phyloP scores from a whole-genome alignment of 2,113 vertebrate genomes.

The Siniperca knerii region DNA sequence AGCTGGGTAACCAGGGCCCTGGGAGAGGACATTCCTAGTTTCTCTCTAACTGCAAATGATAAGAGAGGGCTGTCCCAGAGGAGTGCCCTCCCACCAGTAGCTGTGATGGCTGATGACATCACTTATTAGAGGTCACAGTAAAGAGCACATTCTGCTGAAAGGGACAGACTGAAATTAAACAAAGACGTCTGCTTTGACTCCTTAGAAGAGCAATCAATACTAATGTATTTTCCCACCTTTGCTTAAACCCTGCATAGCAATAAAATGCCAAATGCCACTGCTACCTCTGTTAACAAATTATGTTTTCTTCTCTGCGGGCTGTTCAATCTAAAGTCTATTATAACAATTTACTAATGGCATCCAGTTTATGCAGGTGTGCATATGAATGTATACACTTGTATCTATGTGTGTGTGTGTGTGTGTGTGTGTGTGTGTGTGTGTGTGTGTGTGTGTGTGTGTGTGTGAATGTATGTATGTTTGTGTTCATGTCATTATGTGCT shows the following conservation, averaged over 20 bases:
- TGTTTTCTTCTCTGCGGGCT: not conserved
- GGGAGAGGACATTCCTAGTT: constrained; percentile 71
- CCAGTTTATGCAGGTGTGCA: not conserved
- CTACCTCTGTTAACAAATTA: constrained; percentile 3
- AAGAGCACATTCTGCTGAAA: constrained; percentile 71
- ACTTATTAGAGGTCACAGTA: constrained; percentile 72
- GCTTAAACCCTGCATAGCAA: constrained; percentile 17
- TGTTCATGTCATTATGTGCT: not conserved
- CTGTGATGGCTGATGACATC: constrained; percentile 72
- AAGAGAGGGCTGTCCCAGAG: constrained; percentile 55
- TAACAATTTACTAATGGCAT: constrained; percentile 3
- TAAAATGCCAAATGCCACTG: constrained; percentile 35
- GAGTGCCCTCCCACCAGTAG: constrained; percentile 40
- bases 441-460: not conserved
- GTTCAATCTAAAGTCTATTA: constrained; percentile 15
- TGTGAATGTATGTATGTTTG: not conserved
- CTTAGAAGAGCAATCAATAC: constrained; percentile 67
- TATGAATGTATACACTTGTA: not conserved
- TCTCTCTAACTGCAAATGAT: constrained; percentile 33
- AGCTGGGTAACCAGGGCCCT: constrained; percentile 42
- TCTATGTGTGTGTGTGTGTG: not conserved
- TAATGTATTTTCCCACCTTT: constrained; percentile 45
- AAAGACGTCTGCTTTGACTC: constrained; percentile 64
- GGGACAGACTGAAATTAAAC: constrained; percentile 69
- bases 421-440: not conserved